These are phyloP conservation scores for Apaloderma vittatum DNA, from an alignment of 2,113 vertebrate species.

Conservation along the genomic window DNA sequence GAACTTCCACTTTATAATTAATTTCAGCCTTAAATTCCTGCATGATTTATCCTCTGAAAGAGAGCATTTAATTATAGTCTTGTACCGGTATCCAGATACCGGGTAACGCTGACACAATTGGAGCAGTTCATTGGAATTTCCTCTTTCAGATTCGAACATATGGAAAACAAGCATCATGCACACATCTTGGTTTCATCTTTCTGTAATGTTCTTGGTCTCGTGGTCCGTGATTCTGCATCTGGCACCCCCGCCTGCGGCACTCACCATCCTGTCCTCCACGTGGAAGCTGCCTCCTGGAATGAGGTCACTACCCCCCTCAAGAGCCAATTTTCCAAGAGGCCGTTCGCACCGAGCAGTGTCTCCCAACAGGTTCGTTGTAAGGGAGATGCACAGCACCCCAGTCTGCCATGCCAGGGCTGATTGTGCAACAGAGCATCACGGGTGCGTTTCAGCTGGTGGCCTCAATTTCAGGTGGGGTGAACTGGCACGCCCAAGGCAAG, in stretches of 20 bases:
- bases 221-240: not conserved
- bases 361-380: not conserved
- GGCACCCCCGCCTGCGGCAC: not conserved
- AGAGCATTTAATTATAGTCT: constrained; percentile 61
- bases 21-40: constrained; percentile 57
- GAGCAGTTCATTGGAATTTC: constrained; percentile 69
- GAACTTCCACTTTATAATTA: constrained; percentile 66
- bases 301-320: not conserved
- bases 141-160: constrained; percentile 24
- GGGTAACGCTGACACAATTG: constrained; percentile 38
- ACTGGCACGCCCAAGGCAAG: not conserved
- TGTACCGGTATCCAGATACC: constrained; percentile 35
- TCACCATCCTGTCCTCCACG: not conserved
- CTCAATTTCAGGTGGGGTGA: not conserved
- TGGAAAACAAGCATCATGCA: constrained; percentile 1
- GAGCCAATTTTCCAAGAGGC: not conserved
- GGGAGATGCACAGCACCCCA: not conserved
- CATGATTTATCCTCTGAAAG: constrained; percentile 52
- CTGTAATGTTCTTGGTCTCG: not conserved
- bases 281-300: not conserved
- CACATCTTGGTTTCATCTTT: not conserved
- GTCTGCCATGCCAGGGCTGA: too few relatives aligned
- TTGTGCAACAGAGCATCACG: not conserved
- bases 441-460: not conserved
- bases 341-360: not conserved